Base-by-base conservation (phyloP, 2,797 vertebrate genomes). In the Semotilus atromaculatus region DNA sequence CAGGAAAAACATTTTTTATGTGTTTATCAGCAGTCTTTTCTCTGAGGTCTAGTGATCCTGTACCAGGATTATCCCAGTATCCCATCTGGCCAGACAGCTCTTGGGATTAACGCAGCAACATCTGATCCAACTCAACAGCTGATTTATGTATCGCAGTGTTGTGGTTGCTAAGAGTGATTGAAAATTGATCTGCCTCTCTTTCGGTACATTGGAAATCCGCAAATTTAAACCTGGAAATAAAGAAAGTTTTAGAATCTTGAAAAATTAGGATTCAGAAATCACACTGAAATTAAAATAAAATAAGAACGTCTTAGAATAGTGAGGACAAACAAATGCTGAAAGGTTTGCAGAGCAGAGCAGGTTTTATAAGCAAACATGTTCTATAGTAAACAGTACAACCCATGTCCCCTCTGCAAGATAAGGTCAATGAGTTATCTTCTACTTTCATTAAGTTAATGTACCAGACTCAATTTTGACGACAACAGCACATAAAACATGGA, bases 51-150 rank as follows among this genome's bases (percentile, higher is more conserved):
- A 29, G 78, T 89, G 82, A 89, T 89, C 85, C 88, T 86, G 80
- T 84, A 80, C 75, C 19, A 66, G 92, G 90, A 95, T 93, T 93
- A 94, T 89, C 82, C 89, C 91, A 92, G 86, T 92, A 90, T 89
- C 93, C 91, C 93, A 93, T 92, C 90, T 93, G 92, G 84, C 70
- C 76, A 73, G 71, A 86, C 81, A 72, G 81, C 86, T 88, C 71
- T 84, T 71, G 58, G 72, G 86, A 89, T 89, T 90, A 80, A 78
- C 84, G 85, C 66, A 62, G 19, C 36, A 60, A 40, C 58, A 86
- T 36, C 40, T 84, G 67, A 72, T 81, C 88, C 81, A 91, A 92
- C 90, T 83, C 0, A 80, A 71, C 81, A 88, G 67, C 75, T 77
- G 36, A 87, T 86, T 83, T 67, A 88, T 83, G 86, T 48, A 84